A percentile compares a stretch with the other conserved stretches of the same genome.
phyloP scores from a whole-genome alignment of 1,140 invertebrate genomes.

The Ceratina japonica region DNA sequence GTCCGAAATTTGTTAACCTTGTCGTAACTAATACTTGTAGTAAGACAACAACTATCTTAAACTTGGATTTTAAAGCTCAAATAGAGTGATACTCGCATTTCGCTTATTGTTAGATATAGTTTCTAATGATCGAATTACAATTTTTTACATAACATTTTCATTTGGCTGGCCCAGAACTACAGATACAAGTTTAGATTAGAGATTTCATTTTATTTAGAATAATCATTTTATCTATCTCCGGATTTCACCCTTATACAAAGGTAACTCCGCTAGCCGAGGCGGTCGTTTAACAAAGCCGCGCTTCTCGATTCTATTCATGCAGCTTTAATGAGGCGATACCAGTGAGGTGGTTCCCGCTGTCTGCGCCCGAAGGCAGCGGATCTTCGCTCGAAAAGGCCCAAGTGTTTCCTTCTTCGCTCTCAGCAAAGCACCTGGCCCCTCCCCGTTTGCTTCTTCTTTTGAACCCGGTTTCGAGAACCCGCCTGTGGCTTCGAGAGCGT shows the following conservation, averaged over 20 bases:
- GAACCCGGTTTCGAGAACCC: not conserved
- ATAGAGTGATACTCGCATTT: not conserved
- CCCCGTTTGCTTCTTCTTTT: not conserved
- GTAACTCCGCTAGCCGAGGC: slow-evolving; percentile 7
- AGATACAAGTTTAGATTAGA: not conserved
- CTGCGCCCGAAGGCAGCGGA: slow-evolving; percentile 25
- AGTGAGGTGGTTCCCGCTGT: slow-evolving; percentile 22
- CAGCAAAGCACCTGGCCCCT: slow-evolving; percentile 50
- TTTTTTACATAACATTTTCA: too few species aligned
- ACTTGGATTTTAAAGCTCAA: not conserved
- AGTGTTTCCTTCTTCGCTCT: slow-evolving; percentile 61
- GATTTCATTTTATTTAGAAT: not conserved
- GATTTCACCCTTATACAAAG: slow-evolving; percentile 1
- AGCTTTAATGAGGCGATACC: slow-evolving; percentile 61
- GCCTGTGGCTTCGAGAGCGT: slow-evolving; percentile 6
- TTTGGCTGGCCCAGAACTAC: too few species aligned
- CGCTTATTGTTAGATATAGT: too few species aligned
- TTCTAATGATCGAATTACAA: too few species aligned
- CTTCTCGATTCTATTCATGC: slow-evolving; percentile 44
- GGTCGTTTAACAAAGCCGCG: slow-evolving; percentile 29
- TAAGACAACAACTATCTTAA: too few species aligned
- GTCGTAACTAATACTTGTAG: too few species aligned
- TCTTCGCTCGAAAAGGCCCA: slow-evolving; percentile 50
- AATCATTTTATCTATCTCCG: not conserved
- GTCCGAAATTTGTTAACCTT: too few species aligned